phyloP scores from a whole-genome alignment of 2,888 invertebrate species.

The Cactoblastis cactorum region DNA sequence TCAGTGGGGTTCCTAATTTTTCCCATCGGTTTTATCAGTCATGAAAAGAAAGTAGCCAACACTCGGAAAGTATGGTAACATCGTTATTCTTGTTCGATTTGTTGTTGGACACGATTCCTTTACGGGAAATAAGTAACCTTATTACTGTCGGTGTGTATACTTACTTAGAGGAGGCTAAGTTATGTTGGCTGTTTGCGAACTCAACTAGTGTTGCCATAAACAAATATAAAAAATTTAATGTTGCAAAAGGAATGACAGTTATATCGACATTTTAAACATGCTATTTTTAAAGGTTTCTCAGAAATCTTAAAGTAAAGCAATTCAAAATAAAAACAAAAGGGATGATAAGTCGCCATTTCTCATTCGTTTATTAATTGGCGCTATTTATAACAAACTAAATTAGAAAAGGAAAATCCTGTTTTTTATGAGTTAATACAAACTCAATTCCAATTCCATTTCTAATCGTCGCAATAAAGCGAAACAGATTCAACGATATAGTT shows the following conservation, averaged over 20 bases:
- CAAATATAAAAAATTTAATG: background rate
- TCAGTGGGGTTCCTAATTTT: background rate
- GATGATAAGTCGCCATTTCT: too few relatives aligned
- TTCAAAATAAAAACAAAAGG: too few relatives aligned
- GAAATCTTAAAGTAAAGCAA: too few relatives aligned
- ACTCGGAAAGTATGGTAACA: slow-evolving; percentile 34
- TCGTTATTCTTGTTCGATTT: slow-evolving; percentile 30
- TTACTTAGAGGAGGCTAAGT: background rate
- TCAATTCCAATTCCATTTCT: background rate
- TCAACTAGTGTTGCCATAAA: background rate
- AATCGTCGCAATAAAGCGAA: background rate
- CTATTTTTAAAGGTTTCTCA: too few relatives aligned
- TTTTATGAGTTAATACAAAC: background rate
- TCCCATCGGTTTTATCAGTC: background rate
- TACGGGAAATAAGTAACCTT: slow-evolving; percentile 8
- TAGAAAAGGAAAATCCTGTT: too few relatives aligned
- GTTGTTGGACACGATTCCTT: slow-evolving; percentile 19
- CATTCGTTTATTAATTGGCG: too few relatives aligned
- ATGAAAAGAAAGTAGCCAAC: slow-evolving; percentile 14
- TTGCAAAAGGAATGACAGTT: too few relatives aligned
- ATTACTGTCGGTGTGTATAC: background rate
- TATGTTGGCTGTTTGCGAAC: background rate
- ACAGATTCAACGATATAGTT: background rate
- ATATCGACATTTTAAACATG: too few relatives aligned
- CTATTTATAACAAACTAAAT: too few relatives aligned